Evolutionary conservation across 2,797 vertebrate genomes (phyloP), one percentile per base, ranked within the genome.

Genomic region (Arnoldichthys spilopterus): DNA sequence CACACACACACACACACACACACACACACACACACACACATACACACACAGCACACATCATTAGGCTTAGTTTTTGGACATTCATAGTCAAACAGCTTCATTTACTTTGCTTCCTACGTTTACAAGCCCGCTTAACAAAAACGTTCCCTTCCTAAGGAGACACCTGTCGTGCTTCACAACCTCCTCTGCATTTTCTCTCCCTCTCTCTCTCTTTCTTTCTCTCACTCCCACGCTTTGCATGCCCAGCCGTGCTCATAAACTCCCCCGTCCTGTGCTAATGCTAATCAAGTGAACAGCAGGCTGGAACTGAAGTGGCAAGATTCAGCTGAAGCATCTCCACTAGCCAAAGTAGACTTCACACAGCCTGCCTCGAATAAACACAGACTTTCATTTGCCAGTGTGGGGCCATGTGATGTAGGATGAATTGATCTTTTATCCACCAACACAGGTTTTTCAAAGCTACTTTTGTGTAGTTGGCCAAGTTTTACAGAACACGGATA

Each of bases 201-300:
- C 43, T 69, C 64, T 62, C 18, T 76, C 12, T 64, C 43, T 67
- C 66, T 24, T n/a, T 43, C 71, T 58, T 15, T 77, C 72, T 71
- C 53, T 80, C 68, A 73, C 78, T 81, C 56, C 59, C 62, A 82
- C 74, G 43, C 70, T 71, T 40, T 64, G 54, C 61, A 75, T 71
- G 54, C 76, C 53, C 66, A 63, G 9, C 63, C 61, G 40, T 54
- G 54, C 56, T 80, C 30, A 79, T 73, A 79, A 63, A 74, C 56
- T n/a, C 40, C 74, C 37, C 76, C 30, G 49, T 73, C 67, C 68
- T 67, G 66, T 63, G 68, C 37, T 82, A 74, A 79, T 71, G 51
- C 66, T 76, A 85, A 82, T 83, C 78, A 79, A 77, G 64, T 72
- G 77, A 79, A 77, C 51, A 72, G 47, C 67, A 79, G 59, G 59